These are phyloP conservation scores for Acleris cristana DNA, from an alignment of 2,888 invertebrate genomes.

Conservation along the genomic window DNA sequence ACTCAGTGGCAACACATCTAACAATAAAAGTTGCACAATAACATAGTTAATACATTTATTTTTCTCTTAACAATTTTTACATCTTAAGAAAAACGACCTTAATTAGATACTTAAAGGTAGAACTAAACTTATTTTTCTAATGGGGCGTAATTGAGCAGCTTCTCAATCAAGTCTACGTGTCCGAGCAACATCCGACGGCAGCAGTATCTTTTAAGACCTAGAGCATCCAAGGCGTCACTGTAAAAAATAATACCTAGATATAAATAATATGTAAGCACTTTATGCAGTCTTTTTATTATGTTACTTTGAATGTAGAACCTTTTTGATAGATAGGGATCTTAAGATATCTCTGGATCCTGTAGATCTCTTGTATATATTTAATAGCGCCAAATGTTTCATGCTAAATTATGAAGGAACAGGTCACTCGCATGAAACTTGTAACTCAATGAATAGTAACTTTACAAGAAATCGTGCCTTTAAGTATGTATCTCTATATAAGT, in stretches of 20 bases:
- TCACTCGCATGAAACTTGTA: no score
- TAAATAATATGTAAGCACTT: neutral
- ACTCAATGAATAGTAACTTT: no score
- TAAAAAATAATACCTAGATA: slow-evolving; percentile 46
- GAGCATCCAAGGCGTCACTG: slow-evolving; percentile 97
- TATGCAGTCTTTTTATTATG: neutral
- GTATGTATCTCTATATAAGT: no score
- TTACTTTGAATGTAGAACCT: no score
- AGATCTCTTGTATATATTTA: no score
- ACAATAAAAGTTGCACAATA: neutral
- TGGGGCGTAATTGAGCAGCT: slow-evolving; percentile 99
- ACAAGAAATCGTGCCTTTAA: no score
- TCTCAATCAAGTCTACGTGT: slow-evolving; percentile 99
- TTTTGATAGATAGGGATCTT: no score
- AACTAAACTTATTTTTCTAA: slow-evolving; percentile 90
- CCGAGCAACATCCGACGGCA: slow-evolving; percentile 99
- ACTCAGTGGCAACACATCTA: no score
- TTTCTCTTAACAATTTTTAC: neutral
- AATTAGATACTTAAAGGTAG: neutral
- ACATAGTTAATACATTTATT: slow-evolving; percentile 2
- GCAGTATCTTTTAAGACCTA: slow-evolving; percentile 98
- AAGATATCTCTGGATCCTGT: no score
- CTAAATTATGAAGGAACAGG: no score
- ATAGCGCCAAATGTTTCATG: no score
- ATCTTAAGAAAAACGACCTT: neutral